These are phyloP conservation scores for Esox lucius DNA, from an alignment of 2,797 vertebrate genomes.

Conservation along the genomic window DNA sequence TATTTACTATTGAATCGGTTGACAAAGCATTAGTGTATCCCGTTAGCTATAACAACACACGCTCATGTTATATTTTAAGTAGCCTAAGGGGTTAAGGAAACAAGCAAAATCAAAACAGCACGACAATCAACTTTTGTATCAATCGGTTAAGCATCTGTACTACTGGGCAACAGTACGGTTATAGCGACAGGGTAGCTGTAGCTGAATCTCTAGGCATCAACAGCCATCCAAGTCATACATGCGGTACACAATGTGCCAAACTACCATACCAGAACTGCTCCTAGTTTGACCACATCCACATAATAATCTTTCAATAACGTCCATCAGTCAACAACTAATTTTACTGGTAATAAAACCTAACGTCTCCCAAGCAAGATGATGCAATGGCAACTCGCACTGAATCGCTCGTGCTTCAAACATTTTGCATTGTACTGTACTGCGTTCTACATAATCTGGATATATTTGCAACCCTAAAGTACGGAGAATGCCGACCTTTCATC, in stretches of 20 bases:
- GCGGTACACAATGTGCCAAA: background rate
- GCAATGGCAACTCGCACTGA: background rate
- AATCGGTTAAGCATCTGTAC: background rate
- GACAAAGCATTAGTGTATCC: background rate
- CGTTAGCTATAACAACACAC: background rate
- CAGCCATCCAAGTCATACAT: constrained; percentile 11
- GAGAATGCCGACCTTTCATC: background rate
- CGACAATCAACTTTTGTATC: background rate
- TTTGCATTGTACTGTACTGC: background rate
- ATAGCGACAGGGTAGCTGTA: background rate
- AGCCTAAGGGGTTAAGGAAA: background rate
- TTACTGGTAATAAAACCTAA: background rate
- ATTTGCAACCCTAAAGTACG: background rate
- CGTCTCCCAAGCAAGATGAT: background rate
- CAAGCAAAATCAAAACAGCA: background rate
- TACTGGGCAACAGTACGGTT: background rate
- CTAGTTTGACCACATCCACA: background rate
- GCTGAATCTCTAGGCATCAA: background rate
- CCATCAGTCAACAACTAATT: background rate
- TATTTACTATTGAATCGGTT: background rate
- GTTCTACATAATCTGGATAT: background rate
- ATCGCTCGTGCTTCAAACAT: background rate
- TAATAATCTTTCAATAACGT: background rate
- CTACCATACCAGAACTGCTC: background rate
- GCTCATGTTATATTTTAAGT: background rate